Base-by-base conservation (phyloP, 2,888 invertebrate genomes). In the Drosophila fungiperda region DNA sequence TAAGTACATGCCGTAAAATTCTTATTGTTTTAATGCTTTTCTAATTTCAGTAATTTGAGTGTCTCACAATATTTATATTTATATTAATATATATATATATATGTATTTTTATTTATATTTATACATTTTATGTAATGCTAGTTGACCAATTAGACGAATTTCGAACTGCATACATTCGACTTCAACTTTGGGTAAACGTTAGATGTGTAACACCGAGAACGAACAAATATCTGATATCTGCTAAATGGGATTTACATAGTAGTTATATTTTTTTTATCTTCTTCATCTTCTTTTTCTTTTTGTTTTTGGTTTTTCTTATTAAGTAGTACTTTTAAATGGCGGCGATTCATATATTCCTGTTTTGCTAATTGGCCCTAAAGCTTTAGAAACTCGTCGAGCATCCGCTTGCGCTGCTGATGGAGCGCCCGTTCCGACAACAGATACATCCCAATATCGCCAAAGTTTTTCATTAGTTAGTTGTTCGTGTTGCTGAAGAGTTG, bases 391-490 rank as follows among this genome's bases (percentile, higher is more conserved):
- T 90, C 81, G 64, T 91, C 91, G 63, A 83, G 86, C 79, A 90
- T 87, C 52, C 78, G 83, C 59, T 89, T 90, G 40, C 91, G 87
- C 60, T 90, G 85, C 73, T 90, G 81, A 61, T 90, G 87, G 12
- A 87, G 76, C 11, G 86, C 85, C 33, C 77, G 75, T 73, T 90
- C 90, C 74, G 89, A 87, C 50, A 91, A 76, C 55, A 90, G 70
- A 78, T 85, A 89, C 86, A 91, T 89, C 59, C 91, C 89, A 61
- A 91, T 84, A 54, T 91, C 89, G 76, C 89, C 90, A 59, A 87
- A 83, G 76, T 87, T 91, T 91, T 91, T 91, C 89, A 91, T 82
- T 87, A 90, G 90, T 90, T 92, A 92, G 90, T 93, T 92, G 74
- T 90, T 92, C 55, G 90, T 86, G 71, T 85, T 92, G 70, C 83